phyloP scores from a whole-genome alignment of 1,140 invertebrate species.

The Drosophila pseudoobscura region DNA sequence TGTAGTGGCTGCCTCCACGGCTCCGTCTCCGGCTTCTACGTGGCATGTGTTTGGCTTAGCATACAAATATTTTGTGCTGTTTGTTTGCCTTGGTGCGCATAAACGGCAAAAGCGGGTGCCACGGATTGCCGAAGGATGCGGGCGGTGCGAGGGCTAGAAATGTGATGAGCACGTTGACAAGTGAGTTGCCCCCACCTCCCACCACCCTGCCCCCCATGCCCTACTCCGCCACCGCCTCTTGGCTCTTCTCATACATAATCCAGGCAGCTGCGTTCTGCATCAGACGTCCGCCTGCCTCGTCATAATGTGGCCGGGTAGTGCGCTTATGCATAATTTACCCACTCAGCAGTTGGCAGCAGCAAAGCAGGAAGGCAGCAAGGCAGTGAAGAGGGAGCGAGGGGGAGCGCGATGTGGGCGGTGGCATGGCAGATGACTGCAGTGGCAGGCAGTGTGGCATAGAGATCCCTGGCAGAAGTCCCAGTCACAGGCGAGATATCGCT shows the following conservation, averaged over 20 bases:
- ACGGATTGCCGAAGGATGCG: neutral
- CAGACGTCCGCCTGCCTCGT: constrained; percentile 66
- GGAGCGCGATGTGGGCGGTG: neutral
- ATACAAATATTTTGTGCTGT: constrained; percentile 80
- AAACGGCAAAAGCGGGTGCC: constrained; percentile 44
- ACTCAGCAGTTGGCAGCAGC: constrained; percentile 63
- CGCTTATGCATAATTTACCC: constrained; percentile 81
- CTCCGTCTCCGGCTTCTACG: constrained; percentile 27
- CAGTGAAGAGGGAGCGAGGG: neutral
- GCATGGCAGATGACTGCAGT: constrained; percentile 15
- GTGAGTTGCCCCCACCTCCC: constrained; percentile 39
- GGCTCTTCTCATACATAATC: constrained; percentile 67
- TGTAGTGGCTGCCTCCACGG: neutral
- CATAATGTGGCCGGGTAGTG: constrained; percentile 77
- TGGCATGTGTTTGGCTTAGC: constrained; percentile 80
- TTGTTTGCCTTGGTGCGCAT: constrained; percentile 79
- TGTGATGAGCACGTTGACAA: constrained; percentile 77
- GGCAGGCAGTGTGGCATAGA: neutral
- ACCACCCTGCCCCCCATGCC: neutral
- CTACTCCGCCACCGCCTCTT: neutral
- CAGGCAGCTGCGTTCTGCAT: constrained; percentile 67
- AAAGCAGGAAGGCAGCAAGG: constrained; percentile 26
- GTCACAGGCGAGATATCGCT: constrained; percentile 25
- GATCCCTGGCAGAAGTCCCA: constrained; percentile 22
- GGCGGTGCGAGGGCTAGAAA: constrained; percentile 33